Conservation (phyloP, 2,888 invertebrate species). For the Encarsia formosa region DNA sequence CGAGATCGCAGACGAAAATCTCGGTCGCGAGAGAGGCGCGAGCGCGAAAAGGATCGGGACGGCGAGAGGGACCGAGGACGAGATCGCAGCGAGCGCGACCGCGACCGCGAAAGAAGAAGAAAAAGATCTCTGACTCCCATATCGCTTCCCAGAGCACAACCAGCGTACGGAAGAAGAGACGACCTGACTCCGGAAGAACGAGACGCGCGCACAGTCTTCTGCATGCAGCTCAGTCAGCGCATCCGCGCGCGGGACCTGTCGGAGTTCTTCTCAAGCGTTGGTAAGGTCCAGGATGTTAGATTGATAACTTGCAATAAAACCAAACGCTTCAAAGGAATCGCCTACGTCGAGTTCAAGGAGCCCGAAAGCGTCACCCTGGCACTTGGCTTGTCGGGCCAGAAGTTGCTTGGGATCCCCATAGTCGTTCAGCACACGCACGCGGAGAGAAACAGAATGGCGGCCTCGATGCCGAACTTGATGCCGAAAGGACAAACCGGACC, state of each 20-base stretch:
- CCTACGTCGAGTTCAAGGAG: slow-evolving; percentile 99
- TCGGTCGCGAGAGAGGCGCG: slow-evolving; percentile 41
- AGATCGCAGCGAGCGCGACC: slow-evolving; percentile 37
- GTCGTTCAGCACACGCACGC: slow-evolving; percentile 98
- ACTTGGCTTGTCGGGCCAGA: slow-evolving; percentile 92
- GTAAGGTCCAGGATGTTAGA: slow-evolving; percentile 96
- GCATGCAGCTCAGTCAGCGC: slow-evolving; percentile 95
- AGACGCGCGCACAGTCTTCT: slow-evolving; percentile 97
- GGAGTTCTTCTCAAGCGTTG: slow-evolving; percentile 98
- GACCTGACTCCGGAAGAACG: slow-evolving; percentile 94
- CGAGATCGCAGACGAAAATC: slow-evolving; percentile 41
- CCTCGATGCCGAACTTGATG: slow-evolving; percentile 77
- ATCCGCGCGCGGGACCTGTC: slow-evolving; percentile 92
- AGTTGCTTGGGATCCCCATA: slow-evolving; percentile 91
- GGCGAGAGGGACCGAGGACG: slow-evolving; percentile 42
- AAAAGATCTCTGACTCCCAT: slow-evolving; percentile 48
- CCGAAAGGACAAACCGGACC: slow-evolving; percentile 89
- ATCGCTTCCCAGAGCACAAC: slow-evolving; percentile 50
- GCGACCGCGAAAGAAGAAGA: slow-evolving; percentile 51
- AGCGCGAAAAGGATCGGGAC: slow-evolving; percentile 39
- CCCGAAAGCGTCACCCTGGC: slow-evolving; percentile 97
- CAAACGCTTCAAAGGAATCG: slow-evolving; percentile 96
- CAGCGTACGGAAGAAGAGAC: slow-evolving; percentile 50
- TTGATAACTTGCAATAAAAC: slow-evolving; percentile 99
- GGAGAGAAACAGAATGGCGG: slow-evolving; percentile 89